Evolutionary conservation across 2,797 vertebrate genomes (phyloP), one percentile per base, ranked within the genome.

Genomic region (Artibeus jamaicensis): DNA sequence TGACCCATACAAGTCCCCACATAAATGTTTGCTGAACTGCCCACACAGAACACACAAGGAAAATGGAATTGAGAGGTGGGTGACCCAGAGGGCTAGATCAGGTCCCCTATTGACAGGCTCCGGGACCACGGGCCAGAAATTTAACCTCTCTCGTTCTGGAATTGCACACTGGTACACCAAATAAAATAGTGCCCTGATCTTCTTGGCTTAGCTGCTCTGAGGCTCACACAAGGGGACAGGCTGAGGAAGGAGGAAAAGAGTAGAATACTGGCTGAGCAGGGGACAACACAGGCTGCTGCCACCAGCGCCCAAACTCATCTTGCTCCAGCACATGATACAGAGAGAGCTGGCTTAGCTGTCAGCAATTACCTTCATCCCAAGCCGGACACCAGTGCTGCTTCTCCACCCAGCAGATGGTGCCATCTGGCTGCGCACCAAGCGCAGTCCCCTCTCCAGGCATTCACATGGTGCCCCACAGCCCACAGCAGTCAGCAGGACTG

Each of bases 171-270:
- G 85, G 90, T 83, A 81, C 94, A 97, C 86, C 0, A 14, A 96
- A 94, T 96, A 89, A 74, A 10, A 93, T 93, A 95, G 94, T 48
- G 87, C 39, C 48, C 94, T 93, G 91, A 95, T 89, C 91, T 93
- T 83, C 73, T 82, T 9, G 6, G 29, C 76, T 74, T 50, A 48
- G 93, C 81, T 22, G 42, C 7, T 48, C 26, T 12, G 7, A 79
- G 57, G 78, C 53, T 77, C 42, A 12, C 65, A 19, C 0, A 11
- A 67, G 57, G 83, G 37, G 57, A 62, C 55, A 0, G 21, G 76
- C 48, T 18, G 53, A 71, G 32, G 53, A 26, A 8, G 8, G 48
- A 2, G 46, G 42, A 71, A 48, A 57, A 73, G 73, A 5, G 10
- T 59, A 1, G n/a, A 53, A 70, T 2, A 2, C 24, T 0, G 0